Conservation (phyloP, 2,888 invertebrate species). For the Agrenia bidenticulata region DNA sequence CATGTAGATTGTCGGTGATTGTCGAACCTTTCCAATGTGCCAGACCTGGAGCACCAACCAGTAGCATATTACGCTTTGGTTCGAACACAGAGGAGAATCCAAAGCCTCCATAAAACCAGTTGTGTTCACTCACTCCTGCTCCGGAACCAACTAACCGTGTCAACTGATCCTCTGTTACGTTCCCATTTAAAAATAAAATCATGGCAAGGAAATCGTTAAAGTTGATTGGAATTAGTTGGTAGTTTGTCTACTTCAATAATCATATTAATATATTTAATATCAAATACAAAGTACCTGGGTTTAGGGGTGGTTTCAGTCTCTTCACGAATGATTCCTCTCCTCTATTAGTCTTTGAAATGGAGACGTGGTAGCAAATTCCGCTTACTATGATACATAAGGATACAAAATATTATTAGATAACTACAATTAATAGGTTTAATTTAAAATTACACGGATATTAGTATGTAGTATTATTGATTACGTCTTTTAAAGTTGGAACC, state of each 20-base stretch:
- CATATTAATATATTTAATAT: too few relatives aligned
- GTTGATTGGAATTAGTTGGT: too few relatives aligned
- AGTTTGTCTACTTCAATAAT: too few relatives aligned
- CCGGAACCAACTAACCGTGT: too few relatives aligned
- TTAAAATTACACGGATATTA: too few relatives aligned
- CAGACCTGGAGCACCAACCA: conserved; percentile 66
- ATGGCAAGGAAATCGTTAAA: too few relatives aligned
- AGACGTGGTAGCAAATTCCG: background rate
- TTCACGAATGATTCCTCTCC: too few relatives aligned
- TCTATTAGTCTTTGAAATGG: too few relatives aligned
- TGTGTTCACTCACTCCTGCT: background rate
- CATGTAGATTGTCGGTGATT: background rate
- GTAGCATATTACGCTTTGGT: conserved; percentile 55
- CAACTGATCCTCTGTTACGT: too few relatives aligned
- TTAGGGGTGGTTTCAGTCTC: too few relatives aligned
- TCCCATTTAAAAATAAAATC: too few relatives aligned
- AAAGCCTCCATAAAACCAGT: conserved; percentile 51
- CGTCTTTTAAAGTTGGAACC: background rate
- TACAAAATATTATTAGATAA: background rate
- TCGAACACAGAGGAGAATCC: conserved; percentile 54
- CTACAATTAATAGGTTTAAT: background rate
- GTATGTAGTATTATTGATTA: background rate
- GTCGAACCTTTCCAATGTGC: conserved; percentile 62
- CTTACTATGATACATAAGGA: background rate
- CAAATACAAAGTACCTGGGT: too few relatives aligned